Evolutionary conservation across 2,113 vertebrate genomes (phyloP).

Genomic region (Tragelaphus strepsiceros): DNA sequence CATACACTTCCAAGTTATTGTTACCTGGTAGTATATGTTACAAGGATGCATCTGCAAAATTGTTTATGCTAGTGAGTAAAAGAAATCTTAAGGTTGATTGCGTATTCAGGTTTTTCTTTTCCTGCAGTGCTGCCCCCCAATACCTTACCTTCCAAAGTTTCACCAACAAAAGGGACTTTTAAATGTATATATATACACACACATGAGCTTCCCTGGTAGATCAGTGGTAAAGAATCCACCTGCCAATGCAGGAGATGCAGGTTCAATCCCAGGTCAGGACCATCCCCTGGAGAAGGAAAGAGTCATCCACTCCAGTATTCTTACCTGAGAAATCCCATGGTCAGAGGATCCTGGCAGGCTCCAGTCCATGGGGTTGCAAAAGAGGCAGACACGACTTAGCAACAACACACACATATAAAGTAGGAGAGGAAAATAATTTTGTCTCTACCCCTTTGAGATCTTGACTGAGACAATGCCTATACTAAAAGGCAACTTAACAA

Average conservation of each 20-base stretch:
- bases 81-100: not conserved
- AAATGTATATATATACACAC: not conserved
- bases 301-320: not conserved
- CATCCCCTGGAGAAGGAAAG: not conserved
- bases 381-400: not conserved
- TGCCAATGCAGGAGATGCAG: not conserved
- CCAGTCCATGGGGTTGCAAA: not conserved
- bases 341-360: not conserved
- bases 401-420: not conserved
- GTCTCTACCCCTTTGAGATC: not conserved
- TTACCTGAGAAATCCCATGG: not conserved
- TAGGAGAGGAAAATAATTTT: not conserved
- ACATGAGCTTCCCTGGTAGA: not conserved
- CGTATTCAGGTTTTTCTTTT: not conserved
- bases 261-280: not conserved
- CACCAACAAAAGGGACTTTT: not conserved
- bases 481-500: not conserved
- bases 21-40: not conserved
- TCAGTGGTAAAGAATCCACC: not conserved
- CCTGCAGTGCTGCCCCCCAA: not conserved
- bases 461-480: not conserved
- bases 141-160: not conserved
- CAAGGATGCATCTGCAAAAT: not conserved
- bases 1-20: not conserved
- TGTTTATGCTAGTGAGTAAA: not conserved